A percentile compares a stretch with the other conserved stretches of the same genome.
phyloP scores from a whole-genome alignment of 2,797 vertebrate species.

The Synaphobranchus kaupii region DNA sequence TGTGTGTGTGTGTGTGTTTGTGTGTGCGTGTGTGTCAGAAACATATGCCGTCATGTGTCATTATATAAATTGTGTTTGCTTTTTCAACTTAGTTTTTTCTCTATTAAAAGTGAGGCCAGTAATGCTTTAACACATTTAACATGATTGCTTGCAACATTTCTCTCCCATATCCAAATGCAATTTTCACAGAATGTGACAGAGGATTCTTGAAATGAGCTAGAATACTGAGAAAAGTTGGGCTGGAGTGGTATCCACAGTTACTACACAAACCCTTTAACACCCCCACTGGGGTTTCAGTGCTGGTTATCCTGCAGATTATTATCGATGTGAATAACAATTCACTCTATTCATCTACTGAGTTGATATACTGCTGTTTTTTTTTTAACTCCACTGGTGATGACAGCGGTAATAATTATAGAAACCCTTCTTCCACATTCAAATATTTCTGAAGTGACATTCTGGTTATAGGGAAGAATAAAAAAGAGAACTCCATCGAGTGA shows the following conservation, averaged over 20 bases:
- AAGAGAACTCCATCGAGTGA: constrained; percentile 7
- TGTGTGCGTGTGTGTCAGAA: no score
- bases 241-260: not conserved
- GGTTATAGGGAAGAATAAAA: not conserved
- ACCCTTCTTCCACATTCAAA: not conserved
- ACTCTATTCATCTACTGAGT: not conserved
- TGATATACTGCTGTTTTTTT: not conserved
- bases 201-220: not conserved
- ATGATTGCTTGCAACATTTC: not conserved
- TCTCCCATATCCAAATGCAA: not conserved
- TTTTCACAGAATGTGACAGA: not conserved
- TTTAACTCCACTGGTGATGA: not conserved
- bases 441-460: constrained; percentile 11
- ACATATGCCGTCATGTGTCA: no score
- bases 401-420: not conserved
- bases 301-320: not conserved
- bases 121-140: not conserved
- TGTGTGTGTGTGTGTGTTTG: no score
- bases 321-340: not conserved
- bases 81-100: no score
- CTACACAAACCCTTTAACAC: not conserved
- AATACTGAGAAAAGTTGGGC: not conserved
- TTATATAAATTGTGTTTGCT: no score
- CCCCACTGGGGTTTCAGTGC: not conserved
- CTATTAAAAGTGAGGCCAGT: no score